These are phyloP conservation scores for Parambassis ranga DNA, from an alignment of 2,797 vertebrate species.

Conservation along the genomic window DNA sequence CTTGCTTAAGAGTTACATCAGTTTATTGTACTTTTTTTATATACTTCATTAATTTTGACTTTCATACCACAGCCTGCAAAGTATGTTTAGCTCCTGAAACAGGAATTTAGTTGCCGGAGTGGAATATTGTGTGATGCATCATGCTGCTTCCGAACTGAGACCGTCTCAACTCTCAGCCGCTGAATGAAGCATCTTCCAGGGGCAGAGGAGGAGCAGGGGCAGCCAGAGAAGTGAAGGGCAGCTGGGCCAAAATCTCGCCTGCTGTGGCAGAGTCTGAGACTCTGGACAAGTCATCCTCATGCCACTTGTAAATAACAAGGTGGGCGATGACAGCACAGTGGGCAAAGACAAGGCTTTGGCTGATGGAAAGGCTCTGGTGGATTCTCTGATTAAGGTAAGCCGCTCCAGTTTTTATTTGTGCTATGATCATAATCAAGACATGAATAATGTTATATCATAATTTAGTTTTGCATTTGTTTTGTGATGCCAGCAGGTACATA, in stretches of 20 bases:
- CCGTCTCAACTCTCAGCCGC: constrained; percentile 14
- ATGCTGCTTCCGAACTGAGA: constrained; percentile 36
- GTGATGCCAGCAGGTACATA: neutral
- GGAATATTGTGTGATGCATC: constrained; percentile 9
- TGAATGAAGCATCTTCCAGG: constrained; percentile 62
- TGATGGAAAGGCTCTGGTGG: constrained; percentile 78
- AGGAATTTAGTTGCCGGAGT: neutral
- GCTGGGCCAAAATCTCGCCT: constrained; percentile 44
- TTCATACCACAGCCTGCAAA: neutral
- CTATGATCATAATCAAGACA: neutral
- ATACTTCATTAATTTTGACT: constrained; percentile 21
- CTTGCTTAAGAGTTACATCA: constrained; percentile 61
- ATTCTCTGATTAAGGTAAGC: constrained; percentile 82
- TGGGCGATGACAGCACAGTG: constrained; percentile 71
- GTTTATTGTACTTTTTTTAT: constrained; percentile 43
- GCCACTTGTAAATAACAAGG: constrained; percentile 82
- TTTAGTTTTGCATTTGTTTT: neutral
- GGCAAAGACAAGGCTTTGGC: constrained; percentile 59
- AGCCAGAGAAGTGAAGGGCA: constrained; percentile 47
- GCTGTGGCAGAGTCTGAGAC: constrained; percentile 60
- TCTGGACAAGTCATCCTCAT: constrained; percentile 68
- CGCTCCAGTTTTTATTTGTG: neutral
- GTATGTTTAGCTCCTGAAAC: constrained; percentile 7
- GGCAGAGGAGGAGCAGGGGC: constrained; percentile 33
- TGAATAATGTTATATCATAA: neutral